phyloP scores from a whole-genome alignment of 2,888 invertebrate species.

The Cantharis flavilabris region DNA sequence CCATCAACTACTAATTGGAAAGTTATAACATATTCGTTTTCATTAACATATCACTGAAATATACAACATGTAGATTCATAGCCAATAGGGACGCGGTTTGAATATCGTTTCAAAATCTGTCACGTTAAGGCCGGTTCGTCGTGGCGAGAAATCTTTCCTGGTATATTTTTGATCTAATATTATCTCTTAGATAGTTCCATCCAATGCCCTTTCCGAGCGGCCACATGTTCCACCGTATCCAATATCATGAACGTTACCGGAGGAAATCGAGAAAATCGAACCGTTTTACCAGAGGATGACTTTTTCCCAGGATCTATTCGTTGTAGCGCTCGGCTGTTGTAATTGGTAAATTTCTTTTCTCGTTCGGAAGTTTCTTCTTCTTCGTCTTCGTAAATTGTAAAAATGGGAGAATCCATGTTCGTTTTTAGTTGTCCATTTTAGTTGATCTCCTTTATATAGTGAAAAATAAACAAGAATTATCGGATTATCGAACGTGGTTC shows the following conservation, averaged over 20 bases:
- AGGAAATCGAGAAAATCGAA: not conserved
- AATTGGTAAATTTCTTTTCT: not conserved
- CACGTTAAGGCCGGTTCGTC: not conserved
- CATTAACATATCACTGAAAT: constrained; percentile 36
- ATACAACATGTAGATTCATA: constrained; percentile 36
- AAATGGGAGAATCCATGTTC: not conserved
- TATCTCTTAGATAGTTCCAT: too few relatives aligned
- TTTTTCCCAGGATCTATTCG: not conserved
- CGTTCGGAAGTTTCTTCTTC: not conserved
- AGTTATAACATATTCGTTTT: constrained; percentile 20
- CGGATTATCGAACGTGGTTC: not conserved
- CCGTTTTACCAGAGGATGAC: not conserved
- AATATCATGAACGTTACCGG: not conserved
- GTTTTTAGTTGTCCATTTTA: too few relatives aligned
- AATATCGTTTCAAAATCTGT: not conserved
- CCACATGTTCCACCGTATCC: not conserved
- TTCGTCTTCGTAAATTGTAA: not conserved
- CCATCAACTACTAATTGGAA: constrained; percentile 17
- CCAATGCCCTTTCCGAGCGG: not conserved
- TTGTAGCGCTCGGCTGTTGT: not conserved
- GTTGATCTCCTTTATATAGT: not conserved
- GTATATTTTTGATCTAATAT: too few relatives aligned
- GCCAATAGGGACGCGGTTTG: not conserved
- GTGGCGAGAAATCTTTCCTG: not conserved
- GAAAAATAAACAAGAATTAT: not conserved